Base-by-base conservation (phyloP, 53 echinoderm and acorn worm genomes). In the Pentamera pediparva region DNA sequence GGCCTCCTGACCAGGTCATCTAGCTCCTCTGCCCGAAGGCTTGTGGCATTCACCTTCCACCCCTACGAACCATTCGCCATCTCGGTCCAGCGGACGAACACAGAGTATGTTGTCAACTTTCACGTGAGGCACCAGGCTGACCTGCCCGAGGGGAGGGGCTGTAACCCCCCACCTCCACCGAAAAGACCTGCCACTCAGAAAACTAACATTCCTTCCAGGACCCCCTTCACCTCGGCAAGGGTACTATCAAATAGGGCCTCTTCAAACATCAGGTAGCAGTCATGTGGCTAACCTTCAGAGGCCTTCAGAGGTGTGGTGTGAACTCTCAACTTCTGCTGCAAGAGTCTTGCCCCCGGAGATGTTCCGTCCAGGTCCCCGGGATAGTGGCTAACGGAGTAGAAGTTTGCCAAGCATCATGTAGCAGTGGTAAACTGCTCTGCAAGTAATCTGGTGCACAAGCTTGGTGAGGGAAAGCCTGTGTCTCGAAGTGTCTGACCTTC, bases 51-150 rank as follows among this genome's bases (percentile, higher is more conserved):
- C 86, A 95, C 96, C 76, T 95, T 95, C 43, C 96, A 95, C 40
- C 96, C 96, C 0, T 91, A 95, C 32, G 96, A 95, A 32, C 96
- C 96, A n/a, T 95, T 95, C 50, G 96, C 96, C 49, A 95, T 95
- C 76, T 95, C 96, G 5, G 96, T 95, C 27, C 96, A 95, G 81
- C 81, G 90, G 11, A 95, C 96, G 26, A 95, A 91, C 69, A 91
- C 96, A 18, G 96, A 95, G 75, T 95, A 95, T 61, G 91, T 95
- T 29, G 96, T 95, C 52, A 95, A 95, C 61, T 91, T 95, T 43
- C 96, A 95, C 56, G 85, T 91, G n/a, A 75, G 91, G 29, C 91
- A 91, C 61, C 85, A 87, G 31, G 79, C 85, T 35, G 65, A 63
- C 35, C 43, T 63, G 78, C 51, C 51, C 15, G 40, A 63, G 45